Evolutionary conservation across 2,797 vertebrate genomes (phyloP).

Genomic region (Carcharodon carcharias): DNA sequence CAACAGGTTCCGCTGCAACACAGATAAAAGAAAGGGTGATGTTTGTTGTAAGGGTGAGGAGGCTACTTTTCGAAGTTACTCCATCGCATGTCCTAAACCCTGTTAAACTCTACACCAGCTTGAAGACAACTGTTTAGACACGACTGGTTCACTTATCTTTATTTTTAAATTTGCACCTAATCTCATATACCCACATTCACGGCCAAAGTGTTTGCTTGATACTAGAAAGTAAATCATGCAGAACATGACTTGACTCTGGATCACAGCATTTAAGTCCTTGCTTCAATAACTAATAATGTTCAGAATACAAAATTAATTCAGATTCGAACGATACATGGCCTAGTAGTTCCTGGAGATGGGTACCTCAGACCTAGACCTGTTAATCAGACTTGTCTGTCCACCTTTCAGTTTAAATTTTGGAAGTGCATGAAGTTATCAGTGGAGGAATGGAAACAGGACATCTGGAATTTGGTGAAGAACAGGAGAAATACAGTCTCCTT

Average conservation of each 20-base stretch:
- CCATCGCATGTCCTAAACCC: neutral
- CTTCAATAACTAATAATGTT: neutral
- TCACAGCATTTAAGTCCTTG: neutral
- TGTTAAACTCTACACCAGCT: neutral
- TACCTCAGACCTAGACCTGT: neutral
- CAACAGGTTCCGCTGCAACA: conserved; percentile 82
- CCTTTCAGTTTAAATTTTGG: neutral
- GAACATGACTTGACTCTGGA: neutral
- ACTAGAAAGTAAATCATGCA: neutral
- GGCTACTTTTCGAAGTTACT: neutral
- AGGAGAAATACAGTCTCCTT: too few species aligned
- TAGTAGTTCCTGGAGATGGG: neutral
- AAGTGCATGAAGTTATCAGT: neutral
- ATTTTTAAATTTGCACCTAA: neutral
- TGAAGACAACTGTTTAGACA: neutral
- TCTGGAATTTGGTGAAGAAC: too few species aligned
- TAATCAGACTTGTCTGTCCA: neutral
- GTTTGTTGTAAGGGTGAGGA: neutral
- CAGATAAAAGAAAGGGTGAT: conserved; percentile 24
- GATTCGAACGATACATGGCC: neutral
- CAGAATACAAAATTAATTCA: neutral
- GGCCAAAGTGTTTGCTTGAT: neutral
- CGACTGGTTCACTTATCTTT: neutral
- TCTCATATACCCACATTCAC: neutral
- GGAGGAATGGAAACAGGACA: neutral